phyloP scores from a whole-genome alignment of 2,113 vertebrate species.

The Panurus biarmicus region DNA sequence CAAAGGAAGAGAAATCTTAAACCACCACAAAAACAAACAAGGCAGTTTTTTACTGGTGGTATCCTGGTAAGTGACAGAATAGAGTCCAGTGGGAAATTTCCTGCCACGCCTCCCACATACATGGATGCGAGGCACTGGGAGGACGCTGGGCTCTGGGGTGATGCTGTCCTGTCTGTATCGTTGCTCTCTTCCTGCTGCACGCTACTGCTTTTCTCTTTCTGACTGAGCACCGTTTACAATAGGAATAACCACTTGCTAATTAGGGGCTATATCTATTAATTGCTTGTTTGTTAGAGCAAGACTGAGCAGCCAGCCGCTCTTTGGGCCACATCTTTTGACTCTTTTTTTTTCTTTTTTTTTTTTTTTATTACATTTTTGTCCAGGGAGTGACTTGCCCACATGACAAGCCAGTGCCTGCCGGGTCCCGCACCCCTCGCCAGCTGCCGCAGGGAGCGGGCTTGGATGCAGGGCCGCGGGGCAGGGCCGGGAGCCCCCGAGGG shows the following conservation, averaged over 20 bases:
- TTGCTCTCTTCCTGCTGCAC: background rate
- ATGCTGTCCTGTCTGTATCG: background rate
- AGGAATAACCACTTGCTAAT: slow-evolving; percentile 62
- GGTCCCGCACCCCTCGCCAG: background rate
- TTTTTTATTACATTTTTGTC: background rate
- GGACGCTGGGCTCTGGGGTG: background rate
- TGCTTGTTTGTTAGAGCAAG: slow-evolving; percentile 54
- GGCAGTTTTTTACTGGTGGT: background rate
- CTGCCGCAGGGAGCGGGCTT: background rate
- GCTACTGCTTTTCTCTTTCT: background rate
- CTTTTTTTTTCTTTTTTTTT: too few species aligned
- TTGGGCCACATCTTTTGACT: background rate
- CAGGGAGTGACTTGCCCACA: background rate
- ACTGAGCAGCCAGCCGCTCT: slow-evolving; percentile 45
- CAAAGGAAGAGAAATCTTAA: background rate
- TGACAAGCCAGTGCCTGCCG: background rate
- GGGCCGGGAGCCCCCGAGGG: background rate
- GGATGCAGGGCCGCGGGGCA: background rate
- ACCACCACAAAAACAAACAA: background rate
- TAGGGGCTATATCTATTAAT: slow-evolving; percentile 58
- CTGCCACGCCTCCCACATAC: background rate
- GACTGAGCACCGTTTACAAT: slow-evolving; percentile 13
- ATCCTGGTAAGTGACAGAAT: background rate
- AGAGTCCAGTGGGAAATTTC: background rate
- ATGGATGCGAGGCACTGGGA: background rate